Conservation (phyloP, 2,797 vertebrate genomes). For the Discoglossus pictus region DNA sequence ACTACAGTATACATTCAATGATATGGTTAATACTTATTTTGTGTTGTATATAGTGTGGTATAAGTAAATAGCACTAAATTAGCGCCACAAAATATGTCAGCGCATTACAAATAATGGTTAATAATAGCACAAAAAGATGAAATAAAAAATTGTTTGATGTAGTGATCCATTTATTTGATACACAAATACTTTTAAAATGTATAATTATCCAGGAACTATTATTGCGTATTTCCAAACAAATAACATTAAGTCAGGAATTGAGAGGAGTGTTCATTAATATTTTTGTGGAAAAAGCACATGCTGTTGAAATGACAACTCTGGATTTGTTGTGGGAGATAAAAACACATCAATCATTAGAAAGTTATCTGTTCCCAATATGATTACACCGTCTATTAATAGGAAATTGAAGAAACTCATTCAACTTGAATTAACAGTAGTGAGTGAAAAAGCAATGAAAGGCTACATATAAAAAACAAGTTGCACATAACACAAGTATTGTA, state of each 20-base stretch:
- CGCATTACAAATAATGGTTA: too few relatives aligned
- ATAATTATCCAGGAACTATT: too few relatives aligned
- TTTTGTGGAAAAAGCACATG: not conserved
- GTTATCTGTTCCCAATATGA: constrained; percentile 19
- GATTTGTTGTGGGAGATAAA: constrained; percentile 13
- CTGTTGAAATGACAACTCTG: not conserved
- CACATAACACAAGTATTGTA: constrained; percentile 20
- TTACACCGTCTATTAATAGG: constrained; percentile 24
- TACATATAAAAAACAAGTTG: constrained; percentile 8
- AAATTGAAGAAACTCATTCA: constrained; percentile 15
- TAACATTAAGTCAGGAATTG: not conserved
- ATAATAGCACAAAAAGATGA: too few relatives aligned
- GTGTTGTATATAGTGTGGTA: too few relatives aligned
- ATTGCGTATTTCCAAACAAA: too few relatives aligned
- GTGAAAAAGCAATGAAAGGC: not conserved
- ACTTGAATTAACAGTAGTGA: constrained; percentile 11
- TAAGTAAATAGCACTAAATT: too few relatives aligned
- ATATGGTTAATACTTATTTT: too few relatives aligned
- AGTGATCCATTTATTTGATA: too few relatives aligned
- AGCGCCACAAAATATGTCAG: too few relatives aligned
- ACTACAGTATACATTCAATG: too few relatives aligned
- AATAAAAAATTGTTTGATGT: too few relatives aligned
- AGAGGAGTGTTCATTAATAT: not conserved
- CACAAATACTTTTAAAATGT: too few relatives aligned
- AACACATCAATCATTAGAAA: constrained; percentile 29